Percentiles rank a stretch among this genome's conserved stretches.
These are phyloP conservation scores for Cyprinodon tularosa DNA, from an alignment of 2,113 vertebrate genomes.

Conservation along the genomic window DNA sequence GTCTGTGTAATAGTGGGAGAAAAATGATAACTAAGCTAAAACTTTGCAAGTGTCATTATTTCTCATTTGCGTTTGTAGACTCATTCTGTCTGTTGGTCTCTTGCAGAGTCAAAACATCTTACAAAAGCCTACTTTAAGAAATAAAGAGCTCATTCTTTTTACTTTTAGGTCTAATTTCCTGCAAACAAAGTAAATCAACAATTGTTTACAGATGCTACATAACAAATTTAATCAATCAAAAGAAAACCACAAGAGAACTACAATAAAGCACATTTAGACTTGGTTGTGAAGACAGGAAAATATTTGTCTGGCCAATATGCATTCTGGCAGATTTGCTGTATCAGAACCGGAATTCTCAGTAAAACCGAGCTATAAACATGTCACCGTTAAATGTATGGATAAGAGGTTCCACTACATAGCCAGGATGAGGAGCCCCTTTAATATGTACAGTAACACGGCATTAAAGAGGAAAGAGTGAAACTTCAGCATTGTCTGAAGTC, in stretches of 20 bases:
- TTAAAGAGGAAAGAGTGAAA: background rate
- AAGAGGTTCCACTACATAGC: background rate
- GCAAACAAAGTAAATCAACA: background rate
- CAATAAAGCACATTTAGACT: no score
- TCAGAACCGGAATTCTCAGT: background rate
- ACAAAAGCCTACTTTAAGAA: background rate
- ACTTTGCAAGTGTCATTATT: constrained; percentile 26
- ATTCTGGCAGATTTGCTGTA: no score
- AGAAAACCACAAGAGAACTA: no score
- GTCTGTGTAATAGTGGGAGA: background rate
- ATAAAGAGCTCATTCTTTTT: background rate
- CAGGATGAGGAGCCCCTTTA: background rate
- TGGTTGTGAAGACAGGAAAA: no score
- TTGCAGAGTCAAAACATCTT: background rate
- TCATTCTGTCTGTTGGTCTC: background rate
- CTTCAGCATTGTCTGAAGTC: background rate
- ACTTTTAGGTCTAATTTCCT: no score
- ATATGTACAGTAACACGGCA: background rate
- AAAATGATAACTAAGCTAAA: constrained; percentile 44
- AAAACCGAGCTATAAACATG: background rate
- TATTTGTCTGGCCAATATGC: no score
- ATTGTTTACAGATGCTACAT: background rate
- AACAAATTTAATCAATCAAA: no score
- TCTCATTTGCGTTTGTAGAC: background rate
- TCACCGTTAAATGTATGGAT: background rate